Conservation (phyloP, 2,888 invertebrate species). For the Erebia epiphron region DNA sequence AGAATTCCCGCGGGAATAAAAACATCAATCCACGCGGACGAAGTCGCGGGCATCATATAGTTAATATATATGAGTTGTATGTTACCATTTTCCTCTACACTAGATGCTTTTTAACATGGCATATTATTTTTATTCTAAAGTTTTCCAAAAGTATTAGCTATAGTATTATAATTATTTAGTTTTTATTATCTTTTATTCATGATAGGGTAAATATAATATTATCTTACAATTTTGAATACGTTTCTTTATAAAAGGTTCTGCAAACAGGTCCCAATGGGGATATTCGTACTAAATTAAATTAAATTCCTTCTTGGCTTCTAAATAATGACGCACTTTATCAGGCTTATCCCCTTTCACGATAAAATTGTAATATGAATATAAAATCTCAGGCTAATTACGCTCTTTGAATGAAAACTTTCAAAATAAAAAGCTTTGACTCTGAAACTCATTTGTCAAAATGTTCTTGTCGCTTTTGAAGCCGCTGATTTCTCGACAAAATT, state of each 20-base stretch:
- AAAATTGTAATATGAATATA: not conserved
- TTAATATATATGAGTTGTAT: too few species aligned
- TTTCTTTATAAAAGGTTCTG: not conserved
- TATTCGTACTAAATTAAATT: not conserved
- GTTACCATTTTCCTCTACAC: too few species aligned
- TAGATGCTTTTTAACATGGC: too few species aligned
- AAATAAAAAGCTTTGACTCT: constrained; percentile 21
- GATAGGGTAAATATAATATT: too few species aligned
- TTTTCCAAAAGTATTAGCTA: too few species aligned
- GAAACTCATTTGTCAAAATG: constrained; percentile 54
- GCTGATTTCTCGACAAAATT: constrained; percentile 47
- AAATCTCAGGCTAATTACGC: not conserved
- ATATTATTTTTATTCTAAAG: too few species aligned
- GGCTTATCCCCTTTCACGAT: not conserved
- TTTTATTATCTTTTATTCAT: too few species aligned
- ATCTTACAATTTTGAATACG: too few species aligned
- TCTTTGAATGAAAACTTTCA: constrained; percentile 6
- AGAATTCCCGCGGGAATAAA: too few species aligned
- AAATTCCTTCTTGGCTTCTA: not conserved
- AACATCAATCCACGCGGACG: too few species aligned
- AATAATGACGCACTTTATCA: constrained; percentile 7
- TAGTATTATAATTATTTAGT: too few species aligned
- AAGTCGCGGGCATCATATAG: too few species aligned
- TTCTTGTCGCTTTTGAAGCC: constrained; percentile 53
- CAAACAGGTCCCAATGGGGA: not conserved